Conservation (phyloP, 2,797 vertebrate genomes). For the Zenarchopterus dispar region DNA sequence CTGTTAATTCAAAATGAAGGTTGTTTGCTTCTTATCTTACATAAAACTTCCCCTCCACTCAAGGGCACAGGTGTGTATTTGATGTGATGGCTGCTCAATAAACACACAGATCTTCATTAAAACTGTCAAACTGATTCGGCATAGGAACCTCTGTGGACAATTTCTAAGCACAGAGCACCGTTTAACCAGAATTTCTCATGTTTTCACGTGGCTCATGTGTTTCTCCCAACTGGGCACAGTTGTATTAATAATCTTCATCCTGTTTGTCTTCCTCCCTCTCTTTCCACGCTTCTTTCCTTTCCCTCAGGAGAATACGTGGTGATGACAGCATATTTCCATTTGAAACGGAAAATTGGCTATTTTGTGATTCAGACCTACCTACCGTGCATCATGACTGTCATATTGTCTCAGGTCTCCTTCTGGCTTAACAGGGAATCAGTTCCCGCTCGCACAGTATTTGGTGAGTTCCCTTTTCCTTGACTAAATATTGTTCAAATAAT, state of each 20-base stretch:
- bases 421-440: slow-evolving; percentile 99
- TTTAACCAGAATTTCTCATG: slow-evolving; percentile 9
- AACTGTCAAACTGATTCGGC: not conserved
- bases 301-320: slow-evolving; percentile 95
- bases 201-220: slow-evolving; percentile 31
- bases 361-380: slow-evolving; percentile 99
- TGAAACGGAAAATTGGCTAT: slow-evolving; percentile 99
- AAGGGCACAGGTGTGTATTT: not conserved
- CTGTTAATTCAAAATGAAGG: not conserved
- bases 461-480: slow-evolving; percentile 84
- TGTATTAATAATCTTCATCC: slow-evolving; percentile 71
- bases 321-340: slow-evolving; percentile 99
- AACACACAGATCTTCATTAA: no score
- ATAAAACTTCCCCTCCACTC: not conserved
- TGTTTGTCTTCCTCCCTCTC: slow-evolving; percentile 53
- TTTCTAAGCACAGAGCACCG: not conserved
- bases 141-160: not conserved
- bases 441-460: slow-evolving; percentile 96
- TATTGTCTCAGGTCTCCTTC: slow-evolving; percentile 98
- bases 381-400: slow-evolving; percentile 99
- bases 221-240: slow-evolving; percentile 39
- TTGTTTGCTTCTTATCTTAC: not conserved
- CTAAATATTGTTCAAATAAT: slow-evolving; percentile 28
- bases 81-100: no score
- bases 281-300: slow-evolving; percentile 58